These are phyloP conservation scores for Pandemis corylana DNA, from an alignment of 2,888 invertebrate species.

Conservation along the genomic window DNA sequence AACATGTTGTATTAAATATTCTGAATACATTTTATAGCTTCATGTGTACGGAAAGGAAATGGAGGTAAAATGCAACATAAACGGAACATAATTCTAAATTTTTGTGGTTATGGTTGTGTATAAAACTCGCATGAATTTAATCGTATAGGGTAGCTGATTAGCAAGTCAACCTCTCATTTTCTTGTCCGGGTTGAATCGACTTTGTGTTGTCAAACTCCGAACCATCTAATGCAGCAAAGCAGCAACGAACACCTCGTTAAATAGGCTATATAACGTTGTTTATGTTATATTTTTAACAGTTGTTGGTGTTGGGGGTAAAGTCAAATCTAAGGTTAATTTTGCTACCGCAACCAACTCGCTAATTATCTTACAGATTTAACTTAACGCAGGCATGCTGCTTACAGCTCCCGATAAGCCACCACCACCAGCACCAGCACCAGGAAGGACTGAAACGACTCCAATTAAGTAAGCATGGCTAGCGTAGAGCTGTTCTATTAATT, in stretches of 20 bases:
- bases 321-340: not conserved
- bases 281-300: not conserved
- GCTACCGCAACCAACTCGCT: not conserved
- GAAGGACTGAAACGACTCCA: conserved; percentile 5
- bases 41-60: conserved; percentile 23
- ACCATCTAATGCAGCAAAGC: not conserved
- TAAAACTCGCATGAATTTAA: conserved; percentile 6
- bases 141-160: not conserved
- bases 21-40: conserved; percentile 34
- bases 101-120: conserved; percentile 16
- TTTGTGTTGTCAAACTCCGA: not conserved
- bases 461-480: not conserved
- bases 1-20: conserved; percentile 57
- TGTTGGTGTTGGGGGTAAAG: not conserved
- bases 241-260: not conserved
- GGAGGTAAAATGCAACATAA: conserved; percentile 24
- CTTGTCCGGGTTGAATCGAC: not conserved
- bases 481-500: conserved; percentile 9
- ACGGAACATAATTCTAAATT: not conserved
- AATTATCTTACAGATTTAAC: not conserved
- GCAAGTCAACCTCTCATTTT: not conserved
- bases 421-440: too few species aligned
- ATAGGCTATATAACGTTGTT: not conserved
- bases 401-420: not conserved
- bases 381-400: not conserved